Base-by-base conservation (phyloP, 2,797 vertebrate genomes). In the Onychomys arenicola region DNA sequence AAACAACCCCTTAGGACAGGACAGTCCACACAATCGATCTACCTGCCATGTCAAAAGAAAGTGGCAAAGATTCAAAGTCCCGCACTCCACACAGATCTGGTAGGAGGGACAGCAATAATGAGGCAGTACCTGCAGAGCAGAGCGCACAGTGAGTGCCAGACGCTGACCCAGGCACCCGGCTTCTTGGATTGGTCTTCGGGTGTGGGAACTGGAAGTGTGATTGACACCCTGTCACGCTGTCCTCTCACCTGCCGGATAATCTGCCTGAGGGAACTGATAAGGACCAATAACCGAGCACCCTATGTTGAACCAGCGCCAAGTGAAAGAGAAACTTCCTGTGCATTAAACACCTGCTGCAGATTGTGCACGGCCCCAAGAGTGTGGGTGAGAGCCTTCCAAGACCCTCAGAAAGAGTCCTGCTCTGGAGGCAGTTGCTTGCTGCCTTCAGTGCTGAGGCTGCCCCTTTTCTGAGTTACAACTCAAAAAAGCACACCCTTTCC, bases 121-220 rank as follows among this genome's bases (percentile, higher is more conserved):
- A n/a, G 87, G 11, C 0, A 0, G 34, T 9, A 23, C 43, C 19
- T n/a, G n/a, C 43, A 21, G n/a, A n/a, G n/a, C 0, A 9, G 16
- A 19, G 19, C 2, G 6, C 12, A 9, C 37, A 9, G 61, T 12
- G 19, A 4, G 17, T 12, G 23, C 37, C 80, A 83, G 88, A 49
- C n/a, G n/a, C 29, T 63, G 6, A 73, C 52, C 37, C 12, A 21
- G 78, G 37, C 25, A 23, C 11, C 37, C 19, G 4, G 27, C 34
- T 13, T 6, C 55, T 46, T 52, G 40, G 5, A 5, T 19, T n/a
- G 27, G 37, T 40, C 67, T 40, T 52, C 13, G 6, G 27, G 16
- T 77, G 59, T 69, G 49, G 49, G 88, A 76, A 92, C 67, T 12
- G 8, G 21, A 69, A 83, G 77, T 40, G 52, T 37, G 19, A 12